Base-by-base conservation (phyloP, 2,888 invertebrate genomes). In the Willowsia nigromaculata region DNA sequence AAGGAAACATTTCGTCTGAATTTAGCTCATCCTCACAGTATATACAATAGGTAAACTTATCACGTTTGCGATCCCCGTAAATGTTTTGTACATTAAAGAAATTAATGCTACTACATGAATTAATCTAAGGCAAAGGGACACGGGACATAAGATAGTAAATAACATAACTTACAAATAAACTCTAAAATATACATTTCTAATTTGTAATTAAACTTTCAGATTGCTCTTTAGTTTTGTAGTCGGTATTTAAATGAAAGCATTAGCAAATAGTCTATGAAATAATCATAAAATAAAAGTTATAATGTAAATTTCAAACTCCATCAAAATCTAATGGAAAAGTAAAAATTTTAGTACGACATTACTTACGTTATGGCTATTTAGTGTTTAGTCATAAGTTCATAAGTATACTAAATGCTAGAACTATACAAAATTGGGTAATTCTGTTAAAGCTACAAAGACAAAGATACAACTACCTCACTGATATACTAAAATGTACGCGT, bases 21-120 rank as follows among this genome's bases (percentile, higher is more conserved):
- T 33, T 33, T 27, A 15, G 2, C n/a, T 65, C 15, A 33, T 65
- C 0, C 33, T 13, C 59, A 27, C 1, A 30, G n/a, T n/a, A n/a
- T 18, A 53, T 13, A 53, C 15, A 53, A 1, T 53, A 18, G 18
- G 18, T 65, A 65, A 74, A 43, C 71, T 74, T 74, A 74, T 74
- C 71, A 74, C 71, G 40, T 27, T n/a, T 43, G 25, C 47, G 71
- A 74, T 74, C 71, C 71, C 71, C 71, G 71, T 74, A 74, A 74
- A 40, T 74, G 40, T 1, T 74, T 74, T 74, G 71, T 74, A 74
- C 71, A 74, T 74, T 40, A 65, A 65, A 65, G 65, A 65, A 65
- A 33, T n/a, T 15, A 33, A 18, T 1, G 22, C 27, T 56, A 22
- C n/a, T n/a, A n/a, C n/a, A n/a, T n/a, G n/a, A n/a, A n/a, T n/a